Base-by-base conservation (phyloP, 1,140 invertebrate genomes). In the Anoplophora glabripennis region DNA sequence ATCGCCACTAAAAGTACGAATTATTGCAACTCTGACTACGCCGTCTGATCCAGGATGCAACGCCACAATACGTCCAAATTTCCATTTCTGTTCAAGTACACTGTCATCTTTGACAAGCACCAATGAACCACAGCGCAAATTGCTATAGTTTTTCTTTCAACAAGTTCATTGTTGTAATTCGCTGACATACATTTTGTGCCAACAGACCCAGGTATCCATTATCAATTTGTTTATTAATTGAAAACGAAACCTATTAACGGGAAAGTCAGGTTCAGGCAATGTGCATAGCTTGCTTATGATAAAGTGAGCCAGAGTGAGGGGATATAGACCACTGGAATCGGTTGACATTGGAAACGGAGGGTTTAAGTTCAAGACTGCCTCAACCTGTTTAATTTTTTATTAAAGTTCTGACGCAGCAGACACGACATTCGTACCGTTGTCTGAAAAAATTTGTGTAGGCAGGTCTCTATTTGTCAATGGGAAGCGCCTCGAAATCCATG, bases 391-490 rank as follows among this genome's bases (percentile, higher is more conserved):
- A 11, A 3, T 4, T 3, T 3, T 9, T 3, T 17, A 8, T 38
- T 53, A 46, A 7, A 59, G 33, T 18, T 45, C 14, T 11, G 53
- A 59, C 8, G 34, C 48, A 28, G 54, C 49, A 15, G 35, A 48
- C 8, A 61, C 36, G 52, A 59, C 59, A 53, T 47, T 47, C 21
- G 28, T 28, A 28, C 55, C 49, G 51, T 55, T 59, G 35, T 63
- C 48, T 0, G 51, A 55, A 55, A 59, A 65, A 28, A 59, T 54
- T 33, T 46, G 12, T 33, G 15, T 36, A 11, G 11, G 68, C 63
- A 28, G 66, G 21, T 14, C 72, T 72, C 53, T 69, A 48, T 56
- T 64, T 15, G 7, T 69, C 64, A 17, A 70, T 63, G 12, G 75
- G 44, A 55, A 55, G 21, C 40, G 21, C 10, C 34, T 53, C 9